These are phyloP conservation scores for Osmerus eperlanus DNA, from an alignment of 2,113 vertebrate species.

Conservation along the genomic window DNA sequence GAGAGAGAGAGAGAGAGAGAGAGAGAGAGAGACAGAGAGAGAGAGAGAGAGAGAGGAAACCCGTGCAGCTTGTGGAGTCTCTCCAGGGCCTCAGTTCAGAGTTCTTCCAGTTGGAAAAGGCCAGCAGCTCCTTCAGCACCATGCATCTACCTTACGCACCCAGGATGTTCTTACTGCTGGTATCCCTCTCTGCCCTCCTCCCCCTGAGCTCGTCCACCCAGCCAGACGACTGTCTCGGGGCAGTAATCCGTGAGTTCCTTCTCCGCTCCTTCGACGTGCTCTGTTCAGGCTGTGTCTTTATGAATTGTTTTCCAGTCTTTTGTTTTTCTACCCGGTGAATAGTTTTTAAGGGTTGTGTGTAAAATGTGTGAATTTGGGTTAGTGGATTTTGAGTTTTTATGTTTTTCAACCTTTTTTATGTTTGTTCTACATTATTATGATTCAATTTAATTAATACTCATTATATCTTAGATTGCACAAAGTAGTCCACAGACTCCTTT, in stretches of 20 bases:
- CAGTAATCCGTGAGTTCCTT: not conserved
- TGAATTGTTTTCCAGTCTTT: too few species aligned
- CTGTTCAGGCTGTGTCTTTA: not conserved
- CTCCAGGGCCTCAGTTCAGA: not conserved
- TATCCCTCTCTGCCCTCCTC: not conserved
- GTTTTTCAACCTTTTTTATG: too few species aligned
- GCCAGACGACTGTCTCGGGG: not conserved
- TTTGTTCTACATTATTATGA: too few species aligned
- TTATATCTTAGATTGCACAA: too few species aligned
- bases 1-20: constrained; percentile 10
- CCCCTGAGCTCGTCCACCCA: too few species aligned
- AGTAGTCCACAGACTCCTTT: too few species aligned
- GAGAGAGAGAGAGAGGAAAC: constrained; percentile 2
- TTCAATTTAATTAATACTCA: too few species aligned
- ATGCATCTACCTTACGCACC: not conserved
- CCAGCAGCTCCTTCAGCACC: not conserved
- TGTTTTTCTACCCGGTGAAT: too few species aligned
- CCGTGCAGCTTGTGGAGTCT: not conserved
- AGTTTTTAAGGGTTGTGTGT: too few species aligned
- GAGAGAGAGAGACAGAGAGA: constrained; percentile 5
- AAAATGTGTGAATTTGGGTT: too few species aligned
- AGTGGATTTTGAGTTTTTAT: too few species aligned
- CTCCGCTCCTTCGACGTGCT: not conserved
- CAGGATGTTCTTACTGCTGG: not conserved
- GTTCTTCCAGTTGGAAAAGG: not conserved